These are phyloP conservation scores for Aproaerema taeniolella DNA, from an alignment of 2,888 invertebrate species.

Conservation along the genomic window DNA sequence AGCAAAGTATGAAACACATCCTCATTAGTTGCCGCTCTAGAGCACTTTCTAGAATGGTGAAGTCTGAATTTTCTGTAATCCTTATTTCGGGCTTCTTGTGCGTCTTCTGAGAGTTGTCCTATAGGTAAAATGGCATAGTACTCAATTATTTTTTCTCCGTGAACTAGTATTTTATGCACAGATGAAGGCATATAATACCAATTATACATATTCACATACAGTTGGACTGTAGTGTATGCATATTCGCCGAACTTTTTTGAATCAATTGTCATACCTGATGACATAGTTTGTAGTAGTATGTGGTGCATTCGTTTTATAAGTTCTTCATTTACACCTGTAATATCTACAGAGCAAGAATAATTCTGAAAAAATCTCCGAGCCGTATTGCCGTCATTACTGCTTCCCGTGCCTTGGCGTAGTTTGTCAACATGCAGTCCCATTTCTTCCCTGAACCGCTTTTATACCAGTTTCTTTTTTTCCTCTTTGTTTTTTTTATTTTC, in stretches of 20 bases:
- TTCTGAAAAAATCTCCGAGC: slow-evolving; percentile 15
- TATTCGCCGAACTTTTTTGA: slow-evolving; percentile 12
- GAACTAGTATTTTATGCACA: slow-evolving; percentile 10
- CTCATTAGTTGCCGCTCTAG: slow-evolving; percentile 12
- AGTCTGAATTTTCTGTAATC: slow-evolving; percentile 6
- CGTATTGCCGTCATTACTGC: slow-evolving; percentile 18
- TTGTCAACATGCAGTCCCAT: slow-evolving; percentile 10
- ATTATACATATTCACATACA: slow-evolving; percentile 3
- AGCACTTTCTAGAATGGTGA: slow-evolving; percentile 10
- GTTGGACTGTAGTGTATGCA: slow-evolving; percentile 8
- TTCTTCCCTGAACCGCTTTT: slow-evolving; percentile 1
- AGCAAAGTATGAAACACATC: slow-evolving; percentile 14
- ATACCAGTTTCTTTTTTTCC: slow-evolving; percentile 1
- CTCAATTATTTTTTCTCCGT: slow-evolving; percentile 7
- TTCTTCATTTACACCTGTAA: background rate
- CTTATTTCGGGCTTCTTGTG: slow-evolving; percentile 11
- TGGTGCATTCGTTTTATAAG: slow-evolving; percentile 13
- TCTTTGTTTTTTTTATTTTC: slow-evolving; percentile 11
- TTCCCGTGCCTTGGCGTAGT: slow-evolving; percentile 13
- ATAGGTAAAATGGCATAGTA: slow-evolving; percentile 9
- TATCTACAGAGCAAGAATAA: background rate
- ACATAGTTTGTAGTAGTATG: slow-evolving; percentile 11
- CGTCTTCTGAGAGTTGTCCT: slow-evolving; percentile 10
- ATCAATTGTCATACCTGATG: slow-evolving; percentile 8
- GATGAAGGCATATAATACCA: slow-evolving; percentile 12